Evolutionary conservation across 2,888 invertebrate genomes (phyloP), one percentile per base, ranked within the genome.

Genomic region (Drosophila subquinaria): DNA sequence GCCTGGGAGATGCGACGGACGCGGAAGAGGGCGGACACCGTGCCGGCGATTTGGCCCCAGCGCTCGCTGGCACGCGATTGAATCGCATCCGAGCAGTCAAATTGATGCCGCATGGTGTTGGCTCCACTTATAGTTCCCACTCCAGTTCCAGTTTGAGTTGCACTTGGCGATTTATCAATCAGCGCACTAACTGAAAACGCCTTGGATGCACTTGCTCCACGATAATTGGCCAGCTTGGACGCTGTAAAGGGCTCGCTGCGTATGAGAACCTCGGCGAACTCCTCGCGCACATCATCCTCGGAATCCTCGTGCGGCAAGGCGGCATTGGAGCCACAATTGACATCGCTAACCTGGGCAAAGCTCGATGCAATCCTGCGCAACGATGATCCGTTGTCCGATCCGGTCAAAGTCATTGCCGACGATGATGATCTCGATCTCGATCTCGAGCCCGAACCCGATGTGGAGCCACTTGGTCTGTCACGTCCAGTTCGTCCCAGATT

Each of bases 281-380:
- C 82, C 62, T 88, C 82, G 8, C 42, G 55, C 0, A 56, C 51
- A 71, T 88, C 83, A 1, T 71, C 81, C n/a, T 85, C 83, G 23
- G 61, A 51, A 11, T 86, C 88, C 23, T 85, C 88, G 20, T 35
- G 55, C 2, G 78, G 86, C 35, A 74, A 17, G 1, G 82, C 80
- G 15, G 55, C 71, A 38, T 17, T 60, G 0, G 56, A 53, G 5
- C 83, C 88, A 9, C 48, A 59, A 0, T 35, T 42, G 9, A 80
- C 56, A 23, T 88, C 66, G 33, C 78, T 62, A 0, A 83, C 83
- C 27, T 78, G 59, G 3, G 75, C 88, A 51, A 71, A 88, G 23
- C 88, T 83, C 6, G 88, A 88, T 3, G 88, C 75, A n/a, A 83
- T 82, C 13, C 81, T 53, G 6, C 83, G 75, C 73, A 83, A 30